A percentile compares a stretch with the other conserved stretches of the same genome.
Conservation (phyloP, 2,888 invertebrate species). For the Lampropteryx suffumata region DNA sequence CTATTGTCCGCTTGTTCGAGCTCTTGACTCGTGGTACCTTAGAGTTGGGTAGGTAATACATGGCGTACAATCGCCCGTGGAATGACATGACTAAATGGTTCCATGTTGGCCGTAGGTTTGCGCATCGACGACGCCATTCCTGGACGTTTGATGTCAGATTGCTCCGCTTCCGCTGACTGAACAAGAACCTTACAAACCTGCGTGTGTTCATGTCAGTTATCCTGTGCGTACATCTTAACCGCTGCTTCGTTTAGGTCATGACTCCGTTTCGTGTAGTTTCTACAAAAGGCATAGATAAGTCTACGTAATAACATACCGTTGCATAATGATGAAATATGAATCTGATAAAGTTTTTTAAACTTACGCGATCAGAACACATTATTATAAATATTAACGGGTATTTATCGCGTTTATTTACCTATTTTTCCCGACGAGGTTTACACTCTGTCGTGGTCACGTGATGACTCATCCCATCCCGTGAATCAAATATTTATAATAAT, state of each 20-base stretch:
- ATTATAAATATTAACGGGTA: too few relatives aligned
- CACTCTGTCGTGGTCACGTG: too few relatives aligned
- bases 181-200: constrained; percentile 49
- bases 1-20: constrained; percentile 29
- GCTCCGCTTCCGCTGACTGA: constrained; percentile 60
- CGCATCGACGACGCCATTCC: constrained; percentile 63
- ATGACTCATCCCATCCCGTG: too few relatives aligned
- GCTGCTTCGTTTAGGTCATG: constrained; percentile 52
- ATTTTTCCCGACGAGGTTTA: too few relatives aligned
- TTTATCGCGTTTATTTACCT: too few relatives aligned
- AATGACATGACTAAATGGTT: constrained; percentile 56
- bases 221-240: constrained; percentile 63
- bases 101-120: constrained; percentile 48
- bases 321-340: constrained; percentile 41
- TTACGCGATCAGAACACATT: too few relatives aligned
- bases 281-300: constrained; percentile 49
- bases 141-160: constrained; percentile 74
- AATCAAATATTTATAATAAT: too few relatives aligned
- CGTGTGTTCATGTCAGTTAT: constrained; percentile 58
- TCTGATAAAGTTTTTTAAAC: constrained; percentile 51
- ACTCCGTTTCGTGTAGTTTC: constrained; percentile 50
- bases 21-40: constrained; percentile 44
- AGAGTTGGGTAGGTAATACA: constrained; percentile 52
- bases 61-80: constrained; percentile 41
- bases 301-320: constrained; percentile 33